Percentiles rank a stretch among this genome's conserved stretches.
Evolutionary conservation across 1,140 invertebrate genomes (phyloP).

Genomic region (Artemia franciscana): DNA sequence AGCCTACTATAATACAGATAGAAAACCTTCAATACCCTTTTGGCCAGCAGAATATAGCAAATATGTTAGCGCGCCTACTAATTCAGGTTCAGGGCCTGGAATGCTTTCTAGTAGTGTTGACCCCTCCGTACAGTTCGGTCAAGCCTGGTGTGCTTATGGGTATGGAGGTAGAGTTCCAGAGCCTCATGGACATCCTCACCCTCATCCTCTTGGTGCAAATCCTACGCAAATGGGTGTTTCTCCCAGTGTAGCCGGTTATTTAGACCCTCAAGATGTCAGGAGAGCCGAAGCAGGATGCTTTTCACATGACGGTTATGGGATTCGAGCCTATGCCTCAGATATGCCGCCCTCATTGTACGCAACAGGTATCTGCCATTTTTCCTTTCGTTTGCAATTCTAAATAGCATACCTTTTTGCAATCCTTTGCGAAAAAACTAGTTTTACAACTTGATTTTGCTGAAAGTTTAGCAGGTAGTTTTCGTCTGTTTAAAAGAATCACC

Average conservation of each 20-base stretch:
- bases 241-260: conserved; percentile 13
- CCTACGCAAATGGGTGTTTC: conserved; percentile 14
- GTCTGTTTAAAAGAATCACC: too few relatives aligned
- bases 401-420: not conserved
- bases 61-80: conserved; percentile 20
- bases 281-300: conserved; percentile 37
- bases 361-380: conserved; percentile 35
- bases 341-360: conserved; percentile 52
- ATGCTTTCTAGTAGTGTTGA: conserved; percentile 32
- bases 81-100: conserved; percentile 22
- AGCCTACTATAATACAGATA: conserved; percentile 26
- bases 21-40: conserved; percentile 31
- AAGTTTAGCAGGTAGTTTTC: too few relatives aligned
- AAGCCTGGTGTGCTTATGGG: conserved; percentile 21
- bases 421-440: not conserved
- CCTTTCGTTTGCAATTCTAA: not conserved
- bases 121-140: conserved; percentile 25
- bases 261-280: conserved; percentile 30
- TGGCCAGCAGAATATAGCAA: conserved; percentile 31
- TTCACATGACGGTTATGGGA: conserved; percentile 44
- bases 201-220: conserved; percentile 6
- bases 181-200: conserved; percentile 18
- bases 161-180: conserved; percentile 19
- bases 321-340: conserved; percentile 42
- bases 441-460: not conserved